Evolutionary conservation across 1,140 invertebrate genomes (phyloP).

Genomic region (Euglossa dilemma): DNA sequence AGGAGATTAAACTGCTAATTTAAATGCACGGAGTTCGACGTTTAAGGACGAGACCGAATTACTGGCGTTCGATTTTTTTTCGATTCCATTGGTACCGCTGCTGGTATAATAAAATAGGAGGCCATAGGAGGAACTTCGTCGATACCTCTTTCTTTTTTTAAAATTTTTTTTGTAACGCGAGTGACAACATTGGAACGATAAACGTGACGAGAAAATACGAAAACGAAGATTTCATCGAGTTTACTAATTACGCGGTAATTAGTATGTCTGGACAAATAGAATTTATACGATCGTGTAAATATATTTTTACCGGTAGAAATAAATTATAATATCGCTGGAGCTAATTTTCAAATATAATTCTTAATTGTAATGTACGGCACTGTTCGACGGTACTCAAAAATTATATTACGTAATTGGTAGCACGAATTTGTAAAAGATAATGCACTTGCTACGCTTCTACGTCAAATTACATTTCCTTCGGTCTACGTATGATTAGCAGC

Average conservation of each 20-base stretch:
- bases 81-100: neutral
- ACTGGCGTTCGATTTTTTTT: neutral
- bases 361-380: no score
- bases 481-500: neutral
- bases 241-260: no score
- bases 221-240: no score
- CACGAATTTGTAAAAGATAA: neutral
- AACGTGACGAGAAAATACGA: neutral
- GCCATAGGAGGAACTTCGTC: neutral
- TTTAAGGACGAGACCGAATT: slow-evolving; percentile 4
- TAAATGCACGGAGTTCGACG: slow-evolving; percentile 2
- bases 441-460: neutral
- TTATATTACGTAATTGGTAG: neutral
- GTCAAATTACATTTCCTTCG: neutral
- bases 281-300: no score
- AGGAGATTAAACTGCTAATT: slow-evolving; percentile 23
- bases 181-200: neutral
- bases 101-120: neutral
- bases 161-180: no score
- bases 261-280: no score
- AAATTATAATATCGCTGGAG: no score
- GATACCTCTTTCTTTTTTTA: neutral
- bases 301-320: no score
- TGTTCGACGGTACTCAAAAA: neutral
- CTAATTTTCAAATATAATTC: no score